Percentiles rank a stretch among this genome's conserved stretches.
phyloP scores from a whole-genome alignment of 2,888 invertebrate genomes.

The Troides helena region DNA sequence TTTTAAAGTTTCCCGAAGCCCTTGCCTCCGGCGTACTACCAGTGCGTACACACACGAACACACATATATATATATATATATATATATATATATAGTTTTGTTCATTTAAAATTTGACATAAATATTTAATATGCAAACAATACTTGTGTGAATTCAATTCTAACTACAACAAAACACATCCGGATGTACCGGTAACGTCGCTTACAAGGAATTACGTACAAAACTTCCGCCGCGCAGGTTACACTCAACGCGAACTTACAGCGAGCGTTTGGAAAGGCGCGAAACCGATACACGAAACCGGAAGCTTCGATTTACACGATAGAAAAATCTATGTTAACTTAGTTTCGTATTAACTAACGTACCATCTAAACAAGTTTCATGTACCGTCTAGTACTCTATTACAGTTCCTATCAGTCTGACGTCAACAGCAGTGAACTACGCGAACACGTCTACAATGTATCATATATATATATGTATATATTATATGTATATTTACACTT shows the following conservation, averaged over 20 bases:
- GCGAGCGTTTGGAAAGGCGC: background rate
- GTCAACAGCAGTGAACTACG: slow-evolving; percentile 52
- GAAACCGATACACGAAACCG: background rate
- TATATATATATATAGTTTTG: too few species aligned
- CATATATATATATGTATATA: slow-evolving; percentile 6
- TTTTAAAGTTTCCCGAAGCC: background rate
- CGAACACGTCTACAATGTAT: slow-evolving; percentile 8
- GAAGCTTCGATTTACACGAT: slow-evolving; percentile 15
- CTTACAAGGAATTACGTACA: slow-evolving; percentile 12
- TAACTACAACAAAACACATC: slow-evolving; percentile 6
- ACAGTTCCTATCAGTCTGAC: slow-evolving; percentile 72
- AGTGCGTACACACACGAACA: background rate
- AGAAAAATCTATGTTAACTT: slow-evolving; percentile 9
- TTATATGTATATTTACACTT: slow-evolving; percentile 20
- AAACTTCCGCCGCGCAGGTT: background rate
- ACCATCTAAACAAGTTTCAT: slow-evolving; percentile 6
- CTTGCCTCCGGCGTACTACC: background rate
- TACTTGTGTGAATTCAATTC: slow-evolving; percentile 16
- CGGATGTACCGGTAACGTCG: background rate
- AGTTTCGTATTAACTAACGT: background rate
- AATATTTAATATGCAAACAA: slow-evolving; percentile 22
- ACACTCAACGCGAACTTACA: background rate
- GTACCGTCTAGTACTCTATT: slow-evolving; percentile 38
- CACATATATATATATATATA: too few species aligned
- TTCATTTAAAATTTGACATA: slow-evolving; percentile 18